phyloP scores from a whole-genome alignment of 1,140 invertebrate genomes.

The Magallana ariakensis region DNA sequence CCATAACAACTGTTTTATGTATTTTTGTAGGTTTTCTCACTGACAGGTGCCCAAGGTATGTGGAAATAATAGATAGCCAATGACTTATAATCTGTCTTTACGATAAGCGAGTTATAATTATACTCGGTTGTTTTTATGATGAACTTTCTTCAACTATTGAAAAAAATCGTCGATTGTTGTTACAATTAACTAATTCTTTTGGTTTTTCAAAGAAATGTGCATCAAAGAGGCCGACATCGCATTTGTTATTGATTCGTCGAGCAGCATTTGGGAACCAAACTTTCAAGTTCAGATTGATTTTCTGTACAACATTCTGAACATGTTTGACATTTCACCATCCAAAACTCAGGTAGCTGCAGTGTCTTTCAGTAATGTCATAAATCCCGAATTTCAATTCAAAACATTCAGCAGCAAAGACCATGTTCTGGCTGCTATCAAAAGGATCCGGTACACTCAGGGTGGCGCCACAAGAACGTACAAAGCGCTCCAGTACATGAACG shows the following conservation, averaged over 20 bases:
- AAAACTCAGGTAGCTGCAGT: constrained; percentile 61
- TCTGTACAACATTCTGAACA: constrained; percentile 63
- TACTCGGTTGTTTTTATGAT: background rate
- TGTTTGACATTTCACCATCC: constrained; percentile 66
- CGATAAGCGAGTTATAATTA: no score
- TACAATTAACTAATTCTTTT: background rate
- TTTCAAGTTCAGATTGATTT: constrained; percentile 68
- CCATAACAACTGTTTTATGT: no score
- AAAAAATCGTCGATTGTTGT: background rate
- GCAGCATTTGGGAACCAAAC: constrained; percentile 68
- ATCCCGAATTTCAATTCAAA: constrained; percentile 64
- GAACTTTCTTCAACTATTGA: background rate
- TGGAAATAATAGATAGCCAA: no score
- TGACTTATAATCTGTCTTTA: no score
- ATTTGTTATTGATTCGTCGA: constrained; percentile 72
- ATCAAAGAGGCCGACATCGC: constrained; percentile 70
- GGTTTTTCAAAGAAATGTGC: constrained; percentile 14
- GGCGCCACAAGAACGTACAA: constrained; percentile 62
- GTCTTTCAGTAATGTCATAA: constrained; percentile 61
- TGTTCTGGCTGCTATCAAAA: constrained; percentile 59
- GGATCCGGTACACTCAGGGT: constrained; percentile 58
- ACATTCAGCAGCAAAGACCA: constrained; percentile 53
- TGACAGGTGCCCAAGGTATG: background rate
- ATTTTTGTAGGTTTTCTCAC: background rate
- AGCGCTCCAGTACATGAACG: constrained; percentile 54